These are phyloP conservation scores for Antheraea assamensis DNA, from an alignment of 2,888 invertebrate species.

Conservation along the genomic window DNA sequence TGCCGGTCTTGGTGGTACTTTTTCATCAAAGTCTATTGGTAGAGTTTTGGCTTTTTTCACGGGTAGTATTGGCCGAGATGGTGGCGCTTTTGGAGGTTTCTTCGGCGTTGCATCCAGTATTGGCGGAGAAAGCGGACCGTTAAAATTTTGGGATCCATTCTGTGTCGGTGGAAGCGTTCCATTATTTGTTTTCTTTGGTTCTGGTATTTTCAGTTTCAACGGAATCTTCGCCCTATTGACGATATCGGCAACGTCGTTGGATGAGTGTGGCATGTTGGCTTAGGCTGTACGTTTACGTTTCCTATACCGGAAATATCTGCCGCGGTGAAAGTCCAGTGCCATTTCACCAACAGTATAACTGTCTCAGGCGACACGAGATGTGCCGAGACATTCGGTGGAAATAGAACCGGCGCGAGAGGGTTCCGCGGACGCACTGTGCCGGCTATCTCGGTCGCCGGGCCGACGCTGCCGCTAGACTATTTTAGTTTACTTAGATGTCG, in stretches of 20 bases:
- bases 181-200: constrained; percentile 49
- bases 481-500: constrained; percentile 80
- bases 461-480: constrained; percentile 72
- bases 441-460: constrained; percentile 80
- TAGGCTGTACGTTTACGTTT: constrained; percentile 65
- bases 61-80: constrained; percentile 64
- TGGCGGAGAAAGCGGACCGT: constrained; percentile 68
- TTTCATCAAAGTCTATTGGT: constrained; percentile 73
- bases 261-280: constrained; percentile 65
- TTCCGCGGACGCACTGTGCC: constrained; percentile 76
- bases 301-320: constrained; percentile 72
- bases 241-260: constrained; percentile 41
- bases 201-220: constrained; percentile 67
- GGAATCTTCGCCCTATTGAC: constrained; percentile 45
- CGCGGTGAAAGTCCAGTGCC: constrained; percentile 75
- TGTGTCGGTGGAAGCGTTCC: constrained; percentile 42
- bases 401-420: constrained; percentile 80
- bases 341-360: constrained; percentile 74
- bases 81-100: constrained; percentile 73
- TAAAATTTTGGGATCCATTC: constrained; percentile 59
- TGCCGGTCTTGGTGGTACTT: constrained; percentile 58
- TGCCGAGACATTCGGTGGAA: constrained; percentile 73
- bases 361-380: constrained; percentile 68
- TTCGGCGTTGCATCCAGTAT: constrained; percentile 69
- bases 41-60: constrained; percentile 75